Evolutionary conservation across 1,140 invertebrate genomes (phyloP).

Genomic region (Lethrus apterus): DNA sequence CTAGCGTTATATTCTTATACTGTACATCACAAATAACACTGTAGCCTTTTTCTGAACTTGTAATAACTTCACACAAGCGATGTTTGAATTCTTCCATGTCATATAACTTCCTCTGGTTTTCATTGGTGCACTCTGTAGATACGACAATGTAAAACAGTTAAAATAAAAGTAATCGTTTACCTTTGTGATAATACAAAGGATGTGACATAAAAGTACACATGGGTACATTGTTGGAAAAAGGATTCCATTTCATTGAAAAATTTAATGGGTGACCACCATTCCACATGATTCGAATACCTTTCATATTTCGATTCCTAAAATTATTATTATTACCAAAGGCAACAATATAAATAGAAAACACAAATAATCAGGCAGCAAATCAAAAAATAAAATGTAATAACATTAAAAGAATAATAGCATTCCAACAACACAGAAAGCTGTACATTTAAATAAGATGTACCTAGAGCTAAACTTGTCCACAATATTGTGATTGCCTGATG

Average conservation of each 20-base stretch:
- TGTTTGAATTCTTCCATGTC: conserved; percentile 52
- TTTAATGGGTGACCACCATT: conserved; percentile 59
- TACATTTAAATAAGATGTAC: no score
- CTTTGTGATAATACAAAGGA: conserved; percentile 72
- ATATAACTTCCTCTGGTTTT: conserved; percentile 43
- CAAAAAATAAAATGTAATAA: conserved; percentile 7
- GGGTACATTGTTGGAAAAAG: conserved; percentile 70
- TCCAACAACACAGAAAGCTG: no score
- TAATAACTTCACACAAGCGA: conserved; percentile 46
- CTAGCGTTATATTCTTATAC: conserved; percentile 65
- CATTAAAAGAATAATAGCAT: no score
- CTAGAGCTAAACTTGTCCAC: no score
- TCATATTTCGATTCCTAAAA: conserved; percentile 58
- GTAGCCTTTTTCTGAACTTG: conserved; percentile 30
- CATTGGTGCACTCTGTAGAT: conserved; percentile 37
- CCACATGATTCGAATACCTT: conserved; percentile 69
- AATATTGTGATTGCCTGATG: conserved; percentile 16
- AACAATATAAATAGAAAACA: not conserved
- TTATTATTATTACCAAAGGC: not conserved
- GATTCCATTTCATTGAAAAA: conserved; percentile 76
- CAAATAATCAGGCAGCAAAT: conserved; percentile 7
- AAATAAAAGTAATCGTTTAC: conserved; percentile 39
- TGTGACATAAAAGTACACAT: conserved; percentile 73
- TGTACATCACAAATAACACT: conserved; percentile 48
- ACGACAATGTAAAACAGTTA: conserved; percentile 10